phyloP scores from a whole-genome alignment of 2,888 invertebrate genomes.

The Caenorhabditis japonica region DNA sequence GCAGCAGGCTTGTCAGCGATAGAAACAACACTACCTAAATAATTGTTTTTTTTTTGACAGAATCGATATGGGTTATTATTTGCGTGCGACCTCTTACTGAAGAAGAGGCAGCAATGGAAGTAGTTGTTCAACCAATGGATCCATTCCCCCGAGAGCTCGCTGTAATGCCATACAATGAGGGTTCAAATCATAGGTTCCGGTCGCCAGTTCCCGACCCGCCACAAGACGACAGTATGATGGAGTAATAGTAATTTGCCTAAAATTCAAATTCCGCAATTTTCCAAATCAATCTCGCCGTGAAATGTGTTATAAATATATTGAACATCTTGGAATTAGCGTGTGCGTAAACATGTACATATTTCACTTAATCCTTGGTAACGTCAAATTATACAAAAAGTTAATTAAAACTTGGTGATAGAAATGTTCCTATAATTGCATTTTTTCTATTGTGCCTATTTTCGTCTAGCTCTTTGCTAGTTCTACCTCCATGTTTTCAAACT shows the following conservation, averaged over 20 bases:
- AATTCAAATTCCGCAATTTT: neutral
- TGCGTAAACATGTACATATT: too few species aligned
- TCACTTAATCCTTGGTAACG: too few species aligned
- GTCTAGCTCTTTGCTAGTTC: too few species aligned
- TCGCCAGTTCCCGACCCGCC: conserved; percentile 16
- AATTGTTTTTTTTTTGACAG: conserved; percentile 6
- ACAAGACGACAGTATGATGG: conserved; percentile 37
- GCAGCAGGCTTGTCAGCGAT: too few species aligned
- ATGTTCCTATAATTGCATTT: too few species aligned
- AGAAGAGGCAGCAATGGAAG: conserved; percentile 23
- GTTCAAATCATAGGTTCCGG: conserved; percentile 2
- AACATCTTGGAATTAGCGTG: too few species aligned
- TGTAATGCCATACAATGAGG: conserved; percentile 14
- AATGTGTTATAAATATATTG: too few species aligned
- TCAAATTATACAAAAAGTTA: too few species aligned
- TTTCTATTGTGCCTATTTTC: too few species aligned
- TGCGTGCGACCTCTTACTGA: conserved; percentile 27
- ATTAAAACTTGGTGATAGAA: too few species aligned
- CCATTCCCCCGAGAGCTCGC: conserved; percentile 11
- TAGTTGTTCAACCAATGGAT: conserved; percentile 22
- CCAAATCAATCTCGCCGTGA: too few species aligned
- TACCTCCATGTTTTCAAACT: neutral
- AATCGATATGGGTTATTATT: conserved; percentile 51
- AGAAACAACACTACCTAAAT: too few species aligned
- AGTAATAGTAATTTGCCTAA: neutral